Evolutionary conservation across 2,797 vertebrate genomes (phyloP).

Genomic region (Betta splendens): DNA sequence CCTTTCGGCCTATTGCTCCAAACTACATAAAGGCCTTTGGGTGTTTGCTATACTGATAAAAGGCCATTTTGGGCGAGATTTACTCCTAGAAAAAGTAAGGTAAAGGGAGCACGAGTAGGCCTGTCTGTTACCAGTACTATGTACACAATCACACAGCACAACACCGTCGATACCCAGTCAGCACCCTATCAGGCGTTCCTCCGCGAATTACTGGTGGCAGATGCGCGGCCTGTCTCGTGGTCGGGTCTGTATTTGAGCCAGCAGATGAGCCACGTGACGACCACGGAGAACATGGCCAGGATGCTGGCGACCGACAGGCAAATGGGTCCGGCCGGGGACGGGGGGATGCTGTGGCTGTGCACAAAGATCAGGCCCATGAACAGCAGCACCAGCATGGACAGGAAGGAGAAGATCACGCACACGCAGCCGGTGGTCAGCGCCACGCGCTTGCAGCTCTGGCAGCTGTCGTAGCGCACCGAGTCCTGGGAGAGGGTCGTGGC

Average conservation of each 20-base stretch:
- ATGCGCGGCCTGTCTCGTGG: slow-evolving; percentile 74
- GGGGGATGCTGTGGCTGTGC: slow-evolving; percentile 88
- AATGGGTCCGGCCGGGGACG: slow-evolving; percentile 91
- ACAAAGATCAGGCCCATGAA: slow-evolving; percentile 96
- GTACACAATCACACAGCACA: slow-evolving; percentile 45
- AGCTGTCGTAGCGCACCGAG: slow-evolving; percentile 87
- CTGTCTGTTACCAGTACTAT: slow-evolving; percentile 40
- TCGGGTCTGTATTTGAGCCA: slow-evolving; percentile 94
- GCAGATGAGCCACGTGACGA: slow-evolving; percentile 94
- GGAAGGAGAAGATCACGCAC: slow-evolving; percentile 92
- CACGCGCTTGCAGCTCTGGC: slow-evolving; percentile 90
- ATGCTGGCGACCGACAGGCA: slow-evolving; percentile 94
- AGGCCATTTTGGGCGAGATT: slow-evolving; percentile 69
- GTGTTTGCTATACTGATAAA: slow-evolving; percentile 71
- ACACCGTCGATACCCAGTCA: slow-evolving; percentile 19
- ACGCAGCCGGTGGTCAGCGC: slow-evolving; percentile 93
- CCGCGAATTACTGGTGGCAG: slow-evolving; percentile 76
- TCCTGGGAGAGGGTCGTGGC: slow-evolving; percentile 85
- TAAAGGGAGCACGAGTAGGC: slow-evolving; percentile 55
- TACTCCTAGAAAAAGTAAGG: slow-evolving; percentile 64
- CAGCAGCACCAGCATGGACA: slow-evolving; percentile 93
- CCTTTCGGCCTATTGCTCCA: slow-evolving; percentile 64
- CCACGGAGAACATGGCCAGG: slow-evolving; percentile 92
- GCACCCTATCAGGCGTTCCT: slow-evolving; percentile 77
- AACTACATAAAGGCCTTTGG: slow-evolving; percentile 70